Evolutionary conservation across 2,113 vertebrate species (phyloP).

Genomic region (Mastomys natalensis): DNA sequence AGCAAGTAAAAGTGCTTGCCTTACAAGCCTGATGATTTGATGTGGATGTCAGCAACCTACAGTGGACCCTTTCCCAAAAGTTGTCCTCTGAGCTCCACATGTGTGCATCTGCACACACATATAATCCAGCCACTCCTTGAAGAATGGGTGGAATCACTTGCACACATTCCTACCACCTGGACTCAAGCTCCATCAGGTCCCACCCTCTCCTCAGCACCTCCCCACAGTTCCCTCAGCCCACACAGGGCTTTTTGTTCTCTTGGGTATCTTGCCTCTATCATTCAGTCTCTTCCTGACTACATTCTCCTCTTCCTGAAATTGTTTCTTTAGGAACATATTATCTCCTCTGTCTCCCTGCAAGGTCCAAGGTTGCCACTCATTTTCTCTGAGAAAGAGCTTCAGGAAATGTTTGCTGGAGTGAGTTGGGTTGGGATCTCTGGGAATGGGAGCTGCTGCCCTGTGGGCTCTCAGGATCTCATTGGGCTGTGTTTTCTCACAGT

Average conservation of each 20-base stretch:
- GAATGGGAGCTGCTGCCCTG: not conserved
- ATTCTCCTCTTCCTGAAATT: not conserved
- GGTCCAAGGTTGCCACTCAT: not conserved
- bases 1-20: too few relatives aligned
- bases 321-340: not conserved
- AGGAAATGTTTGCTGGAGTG: not conserved
- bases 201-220: not conserved
- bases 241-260: not conserved
- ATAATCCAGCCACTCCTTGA: not conserved
- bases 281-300: not conserved
- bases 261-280: not conserved
- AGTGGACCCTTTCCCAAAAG: not conserved
- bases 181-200: not conserved
- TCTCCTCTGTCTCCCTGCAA: not conserved
- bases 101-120: not conserved
- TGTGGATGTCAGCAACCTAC: too few relatives aligned
- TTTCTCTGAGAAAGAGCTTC: not conserved
- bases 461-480: not conserved
- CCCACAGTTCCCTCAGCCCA: not conserved
- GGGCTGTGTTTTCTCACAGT: not conserved
- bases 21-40: not conserved
- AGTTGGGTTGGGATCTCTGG: not conserved
- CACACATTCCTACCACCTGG: not conserved
- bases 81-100: not conserved
- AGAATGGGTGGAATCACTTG: not conserved